Percentiles rank a stretch among this genome's conserved stretches.
Evolutionary conservation across 2,113 vertebrate genomes (phyloP).

Genomic region (Paralichthys olivaceus): DNA sequence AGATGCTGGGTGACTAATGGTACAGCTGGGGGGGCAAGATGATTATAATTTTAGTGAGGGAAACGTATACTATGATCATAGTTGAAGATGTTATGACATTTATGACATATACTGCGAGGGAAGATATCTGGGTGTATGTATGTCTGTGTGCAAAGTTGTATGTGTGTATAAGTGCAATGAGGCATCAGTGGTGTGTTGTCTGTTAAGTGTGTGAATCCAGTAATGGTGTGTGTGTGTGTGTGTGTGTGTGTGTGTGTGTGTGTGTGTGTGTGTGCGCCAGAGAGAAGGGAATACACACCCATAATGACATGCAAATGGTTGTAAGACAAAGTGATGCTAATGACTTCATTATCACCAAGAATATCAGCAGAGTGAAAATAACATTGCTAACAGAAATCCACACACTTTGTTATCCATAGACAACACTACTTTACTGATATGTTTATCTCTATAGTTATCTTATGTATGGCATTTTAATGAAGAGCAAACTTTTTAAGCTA

Average conservation of each 20-base stretch:
- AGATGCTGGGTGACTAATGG: conserved; percentile 75
- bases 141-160: neutral
- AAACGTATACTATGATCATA: conserved; percentile 59
- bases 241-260: conserved; percentile 5
- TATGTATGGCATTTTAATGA: conserved; percentile 27
- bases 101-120: conserved; percentile 36
- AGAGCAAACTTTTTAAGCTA: conserved; percentile 6
- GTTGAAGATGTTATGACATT: conserved; percentile 53
- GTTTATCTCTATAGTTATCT: conserved; percentile 4
- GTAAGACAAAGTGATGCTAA: conserved; percentile 59
- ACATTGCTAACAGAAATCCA: conserved; percentile 43
- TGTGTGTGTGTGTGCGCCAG: neutral
- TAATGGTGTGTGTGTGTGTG: neutral
- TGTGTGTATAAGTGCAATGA: conserved; percentile 16
- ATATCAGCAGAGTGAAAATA: conserved; percentile 46
- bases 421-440: conserved; percentile 6
- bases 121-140: conserved; percentile 8
- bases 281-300: neutral
- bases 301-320: conserved; percentile 73
- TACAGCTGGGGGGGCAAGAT: conserved; percentile 47
- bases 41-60: conserved; percentile 57
- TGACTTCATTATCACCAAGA: conserved; percentile 65
- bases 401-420: conserved; percentile 23
- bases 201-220: neutral
- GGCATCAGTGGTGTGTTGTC: conserved; percentile 11